phyloP scores from a whole-genome alignment of 2,888 invertebrate species.

The Eupithecia tripunctaria region DNA sequence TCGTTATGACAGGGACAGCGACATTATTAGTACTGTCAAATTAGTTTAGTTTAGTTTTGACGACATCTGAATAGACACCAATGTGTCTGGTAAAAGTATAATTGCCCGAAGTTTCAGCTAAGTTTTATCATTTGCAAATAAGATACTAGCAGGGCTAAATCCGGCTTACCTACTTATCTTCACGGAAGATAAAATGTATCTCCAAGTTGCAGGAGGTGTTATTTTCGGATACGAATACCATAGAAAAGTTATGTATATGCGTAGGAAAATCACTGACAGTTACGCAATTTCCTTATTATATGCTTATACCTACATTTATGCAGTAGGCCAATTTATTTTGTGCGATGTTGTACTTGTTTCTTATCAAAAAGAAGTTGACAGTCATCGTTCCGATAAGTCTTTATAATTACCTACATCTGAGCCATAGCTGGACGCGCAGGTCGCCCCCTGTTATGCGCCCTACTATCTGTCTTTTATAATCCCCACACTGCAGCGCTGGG shows the following conservation, averaged over 20 bases:
- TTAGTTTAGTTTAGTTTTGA: too few relatives aligned
- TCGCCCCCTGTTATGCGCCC: neutral
- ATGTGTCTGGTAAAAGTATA: slow-evolving; percentile 5
- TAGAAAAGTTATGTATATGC: neutral
- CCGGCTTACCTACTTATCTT: slow-evolving; percentile 13
- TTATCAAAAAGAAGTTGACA: neutral
- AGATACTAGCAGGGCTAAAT: slow-evolving; percentile 19
- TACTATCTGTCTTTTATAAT: neutral
- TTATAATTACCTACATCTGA: neutral
- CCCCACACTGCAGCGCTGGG: neutral
- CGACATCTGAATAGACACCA: too few relatives aligned
- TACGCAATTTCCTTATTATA: neutral
- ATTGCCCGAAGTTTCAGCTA: slow-evolving; percentile 1
- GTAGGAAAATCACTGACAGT: neutral
- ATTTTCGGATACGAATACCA: neutral
- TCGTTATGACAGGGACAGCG: too few relatives aligned
- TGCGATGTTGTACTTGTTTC: neutral
- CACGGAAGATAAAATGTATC: slow-evolving; percentile 13
- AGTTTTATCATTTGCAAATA: slow-evolving; percentile 21
- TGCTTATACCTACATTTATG: neutral
- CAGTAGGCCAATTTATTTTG: neutral
- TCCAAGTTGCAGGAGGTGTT: slow-evolving; percentile 5
- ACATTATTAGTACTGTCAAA: too few relatives aligned
- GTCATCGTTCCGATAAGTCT: neutral
- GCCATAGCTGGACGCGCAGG: neutral